These are phyloP conservation scores for Tubulanus polymorphus DNA, from an alignment of 2,888 invertebrate species.

Conservation along the genomic window DNA sequence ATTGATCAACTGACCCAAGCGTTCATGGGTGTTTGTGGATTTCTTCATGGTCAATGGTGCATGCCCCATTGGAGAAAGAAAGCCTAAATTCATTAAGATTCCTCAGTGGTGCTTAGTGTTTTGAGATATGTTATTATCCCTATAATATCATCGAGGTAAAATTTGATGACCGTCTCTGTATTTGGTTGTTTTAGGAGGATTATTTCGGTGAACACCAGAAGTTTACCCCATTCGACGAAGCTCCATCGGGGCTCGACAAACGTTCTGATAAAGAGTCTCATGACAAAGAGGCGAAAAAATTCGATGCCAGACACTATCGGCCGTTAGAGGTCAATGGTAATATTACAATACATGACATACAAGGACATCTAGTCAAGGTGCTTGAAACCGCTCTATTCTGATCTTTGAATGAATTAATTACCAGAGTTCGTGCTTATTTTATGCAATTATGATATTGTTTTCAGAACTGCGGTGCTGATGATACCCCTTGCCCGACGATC, in stretches of 20 bases:
- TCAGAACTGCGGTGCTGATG: constrained; percentile 79
- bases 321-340: constrained; percentile 89
- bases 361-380: constrained; percentile 84
- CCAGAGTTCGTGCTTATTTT: neutral
- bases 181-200: constrained; percentile 67
- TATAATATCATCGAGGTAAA: too few relatives aligned
- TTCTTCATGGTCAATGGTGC: too few relatives aligned
- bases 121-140: too few relatives aligned
- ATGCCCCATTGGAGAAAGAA: too few relatives aligned
- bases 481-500: constrained; percentile 74
- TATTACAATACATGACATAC: constrained; percentile 90
- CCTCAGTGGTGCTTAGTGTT: too few relatives aligned
- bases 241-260: constrained; percentile 20
- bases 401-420: neutral
- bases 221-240: constrained; percentile 76
- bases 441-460: constrained; percentile 22
- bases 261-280: constrained; percentile 20
- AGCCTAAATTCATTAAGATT: too few relatives aligned
- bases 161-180: too few relatives aligned
- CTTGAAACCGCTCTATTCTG: neutral
- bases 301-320: constrained; percentile 83
- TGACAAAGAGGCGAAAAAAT: constrained; percentile 47
- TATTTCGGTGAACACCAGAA: constrained; percentile 95
- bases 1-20: too few relatives aligned
- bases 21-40: too few relatives aligned